These are phyloP conservation scores for Noctua comes DNA, from an alignment of 2,888 invertebrate species.

Conservation along the genomic window DNA sequence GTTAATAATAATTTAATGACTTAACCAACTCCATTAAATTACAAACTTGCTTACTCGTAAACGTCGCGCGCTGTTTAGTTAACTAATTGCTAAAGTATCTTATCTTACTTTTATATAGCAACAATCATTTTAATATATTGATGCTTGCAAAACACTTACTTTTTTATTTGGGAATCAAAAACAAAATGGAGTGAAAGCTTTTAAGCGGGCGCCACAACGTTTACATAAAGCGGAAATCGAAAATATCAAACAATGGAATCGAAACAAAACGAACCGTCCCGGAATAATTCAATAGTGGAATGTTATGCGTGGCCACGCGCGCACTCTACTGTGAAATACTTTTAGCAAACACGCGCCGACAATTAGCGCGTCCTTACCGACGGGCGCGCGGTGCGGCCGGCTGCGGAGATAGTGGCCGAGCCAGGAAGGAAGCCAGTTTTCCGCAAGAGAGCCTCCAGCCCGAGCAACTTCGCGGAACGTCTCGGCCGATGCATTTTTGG, in stretches of 20 bases:
- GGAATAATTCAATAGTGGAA: conserved; percentile 72
- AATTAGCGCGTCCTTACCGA: conserved; percentile 62
- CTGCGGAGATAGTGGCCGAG: conserved; percentile 66
- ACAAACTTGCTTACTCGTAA: conserved; percentile 73
- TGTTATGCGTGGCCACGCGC: conserved; percentile 71
- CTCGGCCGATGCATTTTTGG: conserved; percentile 89
- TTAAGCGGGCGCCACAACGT: conserved; percentile 36
- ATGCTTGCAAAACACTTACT: conserved; percentile 24
- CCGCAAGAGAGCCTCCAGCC: conserved; percentile 71
- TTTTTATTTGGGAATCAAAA: conserved; percentile 32
- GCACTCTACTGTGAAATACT: conserved; percentile 65
- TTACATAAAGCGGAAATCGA: conserved; percentile 53
- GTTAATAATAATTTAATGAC: conserved; percentile 77
- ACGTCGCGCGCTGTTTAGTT: conserved; percentile 67
- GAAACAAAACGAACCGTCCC: conserved; percentile 62
- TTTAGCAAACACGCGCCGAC: conserved; percentile 62
- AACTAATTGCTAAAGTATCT: conserved; percentile 66
- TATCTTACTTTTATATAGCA: conserved; percentile 62
- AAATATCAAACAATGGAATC: conserved; percentile 67
- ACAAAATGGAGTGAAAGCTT: conserved; percentile 44
- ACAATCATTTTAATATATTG: conserved; percentile 52
- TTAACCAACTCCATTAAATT: conserved; percentile 76
- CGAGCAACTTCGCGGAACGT: conserved; percentile 78
- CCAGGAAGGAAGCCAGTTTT: conserved; percentile 80
- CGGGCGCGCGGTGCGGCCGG: conserved; percentile 27